These are phyloP conservation scores for Empis livida DNA, from an alignment of 2,888 invertebrate species.

Conservation along the genomic window DNA sequence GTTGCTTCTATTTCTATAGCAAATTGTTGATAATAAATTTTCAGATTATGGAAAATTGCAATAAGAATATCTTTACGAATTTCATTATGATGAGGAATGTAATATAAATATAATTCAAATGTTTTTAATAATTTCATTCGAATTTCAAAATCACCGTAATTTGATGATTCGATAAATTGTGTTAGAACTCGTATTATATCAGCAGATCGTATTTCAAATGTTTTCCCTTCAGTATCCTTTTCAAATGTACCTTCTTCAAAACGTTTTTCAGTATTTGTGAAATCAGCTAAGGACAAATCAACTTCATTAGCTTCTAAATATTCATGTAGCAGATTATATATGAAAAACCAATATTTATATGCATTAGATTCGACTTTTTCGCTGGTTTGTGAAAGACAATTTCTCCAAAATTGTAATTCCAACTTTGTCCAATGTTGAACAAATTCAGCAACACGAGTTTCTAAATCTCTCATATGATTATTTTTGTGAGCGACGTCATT, in stretches of 20 bases:
- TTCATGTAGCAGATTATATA: constrained; percentile 59
- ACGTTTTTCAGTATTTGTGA: constrained; percentile 22
- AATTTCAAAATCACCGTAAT: constrained; percentile 69
- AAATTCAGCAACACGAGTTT: constrained; percentile 61
- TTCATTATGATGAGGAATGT: constrained; percentile 30
- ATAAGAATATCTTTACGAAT: constrained; percentile 37
- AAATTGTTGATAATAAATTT: constrained; percentile 77
- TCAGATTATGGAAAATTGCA: constrained; percentile 65
- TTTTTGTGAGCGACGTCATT: constrained; percentile 79
- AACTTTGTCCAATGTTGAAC: constrained; percentile 85
- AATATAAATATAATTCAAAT: constrained; percentile 68
- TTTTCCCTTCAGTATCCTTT: constrained; percentile 17
- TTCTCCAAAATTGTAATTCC: constrained; percentile 80
- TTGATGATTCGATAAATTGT: constrained; percentile 70
- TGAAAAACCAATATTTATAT: constrained; percentile 82
- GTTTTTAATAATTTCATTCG: constrained; percentile 64
- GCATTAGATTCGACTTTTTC: constrained; percentile 52
- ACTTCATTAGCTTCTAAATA: constrained; percentile 37
- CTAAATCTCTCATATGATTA: constrained; percentile 64
- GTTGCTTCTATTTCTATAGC: constrained; percentile 45
- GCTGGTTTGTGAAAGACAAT: constrained; percentile 57
- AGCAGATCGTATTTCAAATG: constrained; percentile 19
- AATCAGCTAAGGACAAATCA: constrained; percentile 20
- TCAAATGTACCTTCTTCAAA: constrained; percentile 21
- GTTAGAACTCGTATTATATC: constrained; percentile 47